Base-by-base conservation (phyloP, 2,888 invertebrate genomes). In the Lagria hirta region DNA sequence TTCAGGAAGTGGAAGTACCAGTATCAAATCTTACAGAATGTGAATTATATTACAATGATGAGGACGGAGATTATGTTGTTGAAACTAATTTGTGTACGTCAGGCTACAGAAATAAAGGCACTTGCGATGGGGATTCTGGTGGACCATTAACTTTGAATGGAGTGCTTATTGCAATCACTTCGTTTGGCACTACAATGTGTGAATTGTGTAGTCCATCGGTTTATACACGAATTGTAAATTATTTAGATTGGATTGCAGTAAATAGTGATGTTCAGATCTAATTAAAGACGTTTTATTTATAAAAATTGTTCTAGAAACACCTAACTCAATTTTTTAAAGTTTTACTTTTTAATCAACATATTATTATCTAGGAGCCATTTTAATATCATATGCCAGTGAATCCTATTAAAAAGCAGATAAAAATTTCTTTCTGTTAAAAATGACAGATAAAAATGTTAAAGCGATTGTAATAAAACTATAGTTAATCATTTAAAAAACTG, bases 111-210 rank as follows among this genome's bases (percentile, higher is more conserved):
- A 55, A 57, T 28, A 57, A 48, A 23, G 60, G 60, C 6, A 58
- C 58, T 3, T 61, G 58, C 32, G 38, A 52, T 10, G 60, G 60
- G 7, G 61, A 61, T 36, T 60, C 59, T 6, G 60, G 61, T 10
- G 50, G 57, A 17, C 58, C 61, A 16, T 21, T 61, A n/a, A 29
- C 52, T n/a, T 29, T 35, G 7, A 36, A 51, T 41, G 52, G 48
- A 1, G 34, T 36, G 4, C 51, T 51, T 13, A 53, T 61, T 44
- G 62, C 60, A 4, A 8, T 62, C 6, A 51, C 52, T 7, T 61
- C 60, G 2, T 54, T 55, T 32, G 62, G 60, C 3, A 43, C 54
- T 2, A 23, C 35, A n/a, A 29, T 45, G 5, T 61, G 60, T 28
- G 55, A 57, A 42, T 35, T 44, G 17, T 55, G 58, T 24, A 36